These are phyloP conservation scores for Drosophila neocordata DNA, from an alignment of 1,140 invertebrate species.

Conservation along the genomic window DNA sequence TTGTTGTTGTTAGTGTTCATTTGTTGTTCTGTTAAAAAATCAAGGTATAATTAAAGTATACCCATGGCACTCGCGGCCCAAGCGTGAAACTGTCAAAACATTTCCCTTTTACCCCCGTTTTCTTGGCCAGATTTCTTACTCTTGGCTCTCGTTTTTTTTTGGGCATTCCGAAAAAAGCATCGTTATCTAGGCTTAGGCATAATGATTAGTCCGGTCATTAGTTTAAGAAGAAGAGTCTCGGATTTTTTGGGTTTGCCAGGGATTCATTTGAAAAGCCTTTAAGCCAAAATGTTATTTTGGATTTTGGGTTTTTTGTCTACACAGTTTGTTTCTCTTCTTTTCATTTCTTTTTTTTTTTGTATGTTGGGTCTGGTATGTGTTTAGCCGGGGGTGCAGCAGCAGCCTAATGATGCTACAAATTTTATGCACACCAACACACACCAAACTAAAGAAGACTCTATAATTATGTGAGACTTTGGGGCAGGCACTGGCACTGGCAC, in stretches of 20 bases:
- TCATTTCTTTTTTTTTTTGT: slow-evolving; percentile 32
- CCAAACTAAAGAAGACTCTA: slow-evolving; percentile 51
- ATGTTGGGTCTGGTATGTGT: slow-evolving; percentile 36
- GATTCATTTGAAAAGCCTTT: slow-evolving; percentile 80
- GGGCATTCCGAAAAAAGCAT: slow-evolving; percentile 14
- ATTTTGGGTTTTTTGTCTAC: slow-evolving; percentile 44
- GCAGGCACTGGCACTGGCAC: slow-evolving; percentile 35
- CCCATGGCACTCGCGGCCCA: slow-evolving; percentile 76
- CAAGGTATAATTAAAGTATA: slow-evolving; percentile 79
- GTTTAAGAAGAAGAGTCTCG: slow-evolving; percentile 36
- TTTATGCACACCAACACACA: slow-evolving; percentile 59
- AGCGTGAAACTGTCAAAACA: slow-evolving; percentile 80
- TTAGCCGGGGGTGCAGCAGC: slow-evolving; percentile 77
- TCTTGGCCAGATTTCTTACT: slow-evolving; percentile 10
- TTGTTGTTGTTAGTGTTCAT: slow-evolving; percentile 28
- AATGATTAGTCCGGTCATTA: slow-evolving; percentile 80
- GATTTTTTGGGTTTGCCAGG: slow-evolving; percentile 36
- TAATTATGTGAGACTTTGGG: slow-evolving; percentile 57
- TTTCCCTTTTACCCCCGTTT: slow-evolving; percentile 47
- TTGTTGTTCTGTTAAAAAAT: slow-evolving; percentile 65
- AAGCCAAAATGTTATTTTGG: slow-evolving; percentile 71
- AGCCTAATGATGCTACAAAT: slow-evolving; percentile 79
- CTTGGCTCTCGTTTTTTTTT: background rate
- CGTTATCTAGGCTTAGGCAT: slow-evolving; percentile 72
- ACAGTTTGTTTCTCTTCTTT: slow-evolving; percentile 10